Conservation (phyloP, 2,888 invertebrate species). For the Sicus ferrugineus region DNA sequence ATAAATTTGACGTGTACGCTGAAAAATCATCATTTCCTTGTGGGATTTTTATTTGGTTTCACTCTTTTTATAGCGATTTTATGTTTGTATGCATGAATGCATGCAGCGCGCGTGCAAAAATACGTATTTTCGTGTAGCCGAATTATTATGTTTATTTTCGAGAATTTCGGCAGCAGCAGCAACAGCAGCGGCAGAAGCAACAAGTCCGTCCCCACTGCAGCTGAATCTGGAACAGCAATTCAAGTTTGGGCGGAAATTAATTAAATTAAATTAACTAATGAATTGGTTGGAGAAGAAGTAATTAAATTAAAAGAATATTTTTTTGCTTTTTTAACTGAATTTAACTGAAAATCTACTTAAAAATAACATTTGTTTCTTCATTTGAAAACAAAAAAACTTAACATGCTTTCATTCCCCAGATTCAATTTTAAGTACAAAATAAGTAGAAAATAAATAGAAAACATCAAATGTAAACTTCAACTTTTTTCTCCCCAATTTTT, state of each 20-base stretch:
- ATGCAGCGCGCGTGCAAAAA: not conserved
- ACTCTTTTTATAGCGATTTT: not conserved
- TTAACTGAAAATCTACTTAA: no score
- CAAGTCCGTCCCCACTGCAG: not conserved
- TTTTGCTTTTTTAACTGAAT: not conserved
- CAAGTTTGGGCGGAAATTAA: no score
- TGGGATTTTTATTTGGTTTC: not conserved
- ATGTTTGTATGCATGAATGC: not conserved
- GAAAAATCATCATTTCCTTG: not conserved
- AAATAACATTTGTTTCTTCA: no score
- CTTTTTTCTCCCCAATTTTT: no score
- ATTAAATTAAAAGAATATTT: not conserved
- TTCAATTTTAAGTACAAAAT: no score
- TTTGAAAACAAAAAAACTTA: no score
- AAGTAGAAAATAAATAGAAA: no score
- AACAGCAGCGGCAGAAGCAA: not conserved
- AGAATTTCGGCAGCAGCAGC: not conserved
- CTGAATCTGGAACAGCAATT: no score
- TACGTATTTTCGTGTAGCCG: not conserved
- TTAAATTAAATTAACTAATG: no score
- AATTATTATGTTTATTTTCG: not conserved
- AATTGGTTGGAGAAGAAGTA: not conserved
- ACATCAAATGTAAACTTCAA: no score
- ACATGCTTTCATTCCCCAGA: no score
- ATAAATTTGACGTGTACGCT: slow-evolving; percentile 1